These are phyloP conservation scores for Spilosoma lubricipeda DNA, from an alignment of 2,888 invertebrate species.

Conservation along the genomic window DNA sequence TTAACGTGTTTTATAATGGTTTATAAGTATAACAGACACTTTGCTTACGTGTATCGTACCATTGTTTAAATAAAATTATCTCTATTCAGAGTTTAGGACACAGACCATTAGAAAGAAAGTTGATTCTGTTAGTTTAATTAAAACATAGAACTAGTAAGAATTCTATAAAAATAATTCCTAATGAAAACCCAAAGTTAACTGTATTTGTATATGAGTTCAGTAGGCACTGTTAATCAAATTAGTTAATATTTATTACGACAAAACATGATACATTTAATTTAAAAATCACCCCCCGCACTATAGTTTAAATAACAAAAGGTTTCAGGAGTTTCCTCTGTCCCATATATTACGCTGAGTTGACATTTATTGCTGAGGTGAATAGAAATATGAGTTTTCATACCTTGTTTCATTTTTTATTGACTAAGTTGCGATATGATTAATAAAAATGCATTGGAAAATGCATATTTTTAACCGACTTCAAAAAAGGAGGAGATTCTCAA, in stretches of 20 bases:
- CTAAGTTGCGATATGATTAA: not conserved
- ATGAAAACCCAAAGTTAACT: not conserved
- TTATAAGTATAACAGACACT: conserved; percentile 6
- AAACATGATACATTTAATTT: not conserved
- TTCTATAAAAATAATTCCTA: too few species aligned
- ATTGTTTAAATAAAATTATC: not conserved
- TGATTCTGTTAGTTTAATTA: not conserved
- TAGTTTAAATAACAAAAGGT: conserved; percentile 1
- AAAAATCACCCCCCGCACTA: not conserved
- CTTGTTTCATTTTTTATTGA: conserved; percentile 9
- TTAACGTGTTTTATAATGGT: conserved; percentile 31
- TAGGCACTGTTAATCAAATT: too few species aligned
- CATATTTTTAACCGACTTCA: too few species aligned
- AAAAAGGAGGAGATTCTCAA: too few species aligned
- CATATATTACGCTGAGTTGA: conserved; percentile 14
- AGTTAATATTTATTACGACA: not conserved
- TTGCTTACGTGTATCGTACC: not conserved
- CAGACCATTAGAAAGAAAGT: not conserved
- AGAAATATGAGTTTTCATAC: conserved; percentile 14
- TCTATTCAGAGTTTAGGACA: not conserved
- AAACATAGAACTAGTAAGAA: too few species aligned
- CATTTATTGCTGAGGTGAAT: conserved; percentile 15
- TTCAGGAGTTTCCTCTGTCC: not conserved
- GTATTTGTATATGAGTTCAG: not conserved
- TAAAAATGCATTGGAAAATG: not conserved